A percentile compares a stretch with the other conserved stretches of the same genome.
These are phyloP conservation scores for Dicentrarchus labrax DNA, from an alignment of 2,113 vertebrate species.

Conservation along the genomic window DNA sequence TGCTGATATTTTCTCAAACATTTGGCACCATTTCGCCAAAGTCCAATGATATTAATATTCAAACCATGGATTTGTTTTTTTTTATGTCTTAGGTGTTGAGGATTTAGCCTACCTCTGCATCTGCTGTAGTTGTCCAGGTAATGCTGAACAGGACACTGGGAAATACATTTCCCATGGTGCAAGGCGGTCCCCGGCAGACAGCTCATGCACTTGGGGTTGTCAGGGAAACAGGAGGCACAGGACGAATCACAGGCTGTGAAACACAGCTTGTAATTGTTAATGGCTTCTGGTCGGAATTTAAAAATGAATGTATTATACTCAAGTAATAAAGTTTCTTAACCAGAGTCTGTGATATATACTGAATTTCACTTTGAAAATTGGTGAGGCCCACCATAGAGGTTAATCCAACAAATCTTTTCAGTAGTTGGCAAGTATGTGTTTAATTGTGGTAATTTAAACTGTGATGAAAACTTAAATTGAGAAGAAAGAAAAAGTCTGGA, in stretches of 20 bases:
- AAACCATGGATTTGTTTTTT: neutral
- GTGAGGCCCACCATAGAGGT: neutral
- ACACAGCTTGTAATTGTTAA: conserved; percentile 26
- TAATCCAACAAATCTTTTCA: neutral
- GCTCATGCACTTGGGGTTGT: conserved; percentile 84
- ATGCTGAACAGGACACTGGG: conserved; percentile 85
- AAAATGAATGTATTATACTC: neutral
- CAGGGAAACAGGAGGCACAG: conserved; percentile 89
- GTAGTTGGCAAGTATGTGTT: neutral
- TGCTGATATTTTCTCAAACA: neutral
- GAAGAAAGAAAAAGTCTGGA: neutral
- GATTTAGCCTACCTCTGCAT: conserved; percentile 87
- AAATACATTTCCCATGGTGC: conserved; percentile 87
- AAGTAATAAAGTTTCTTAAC: neutral
- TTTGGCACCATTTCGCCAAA: neutral
- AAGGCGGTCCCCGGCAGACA: conserved; percentile 84
- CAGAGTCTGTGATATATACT: neutral
- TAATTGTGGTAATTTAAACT: neutral
- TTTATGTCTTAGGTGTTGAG: neutral
- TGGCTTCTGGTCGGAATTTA: neutral
- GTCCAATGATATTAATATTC: neutral
- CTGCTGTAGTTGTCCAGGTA: conserved; percentile 80
- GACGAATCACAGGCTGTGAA: conserved; percentile 89
- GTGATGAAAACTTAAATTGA: neutral
- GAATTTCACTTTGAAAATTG: neutral